Evolutionary conservation across 2,888 invertebrate species (phyloP).

Genomic region (Leucania comma): DNA sequence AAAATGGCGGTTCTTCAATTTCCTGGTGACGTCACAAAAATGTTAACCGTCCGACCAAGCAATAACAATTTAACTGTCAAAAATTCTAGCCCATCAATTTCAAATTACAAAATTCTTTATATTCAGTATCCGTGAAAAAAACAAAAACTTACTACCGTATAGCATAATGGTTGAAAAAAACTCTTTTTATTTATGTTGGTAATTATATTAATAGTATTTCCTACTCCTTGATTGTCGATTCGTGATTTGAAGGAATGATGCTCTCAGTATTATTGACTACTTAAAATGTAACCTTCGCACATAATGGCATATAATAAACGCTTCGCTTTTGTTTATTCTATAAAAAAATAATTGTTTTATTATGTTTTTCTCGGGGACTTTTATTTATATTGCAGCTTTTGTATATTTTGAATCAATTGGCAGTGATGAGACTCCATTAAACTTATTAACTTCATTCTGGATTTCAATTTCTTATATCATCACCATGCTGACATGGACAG

Average conservation of each 20-base stretch:
- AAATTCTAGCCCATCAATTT: constrained; percentile 5
- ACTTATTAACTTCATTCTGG: background rate
- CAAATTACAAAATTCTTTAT: constrained; percentile 4
- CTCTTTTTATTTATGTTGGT: constrained; percentile 49
- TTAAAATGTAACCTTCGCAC: constrained; percentile 45
- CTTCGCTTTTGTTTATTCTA: constrained; percentile 31
- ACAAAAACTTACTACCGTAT: constrained; percentile 56
- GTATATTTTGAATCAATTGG: background rate
- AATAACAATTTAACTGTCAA: constrained; percentile 3
- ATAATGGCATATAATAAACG: constrained; percentile 55
- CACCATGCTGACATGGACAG: too few relatives aligned
- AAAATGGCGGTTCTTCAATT: background rate
- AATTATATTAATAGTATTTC: constrained; percentile 63
- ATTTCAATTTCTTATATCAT: background rate
- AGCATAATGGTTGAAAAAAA: constrained; percentile 26
- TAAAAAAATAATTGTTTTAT: constrained; percentile 46
- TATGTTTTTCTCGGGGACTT: constrained; percentile 15
- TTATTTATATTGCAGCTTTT: constrained; percentile 4
- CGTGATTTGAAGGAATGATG: constrained; percentile 60
- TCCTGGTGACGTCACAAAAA: constrained; percentile 7
- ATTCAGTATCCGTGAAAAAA: constrained; percentile 10
- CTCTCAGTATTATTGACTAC: constrained; percentile 47
- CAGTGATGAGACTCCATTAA: background rate
- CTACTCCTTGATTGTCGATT: constrained; percentile 60
- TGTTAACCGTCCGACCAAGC: background rate